phyloP scores from a whole-genome alignment of 1,140 invertebrate species.

The Colletes gigas region DNA sequence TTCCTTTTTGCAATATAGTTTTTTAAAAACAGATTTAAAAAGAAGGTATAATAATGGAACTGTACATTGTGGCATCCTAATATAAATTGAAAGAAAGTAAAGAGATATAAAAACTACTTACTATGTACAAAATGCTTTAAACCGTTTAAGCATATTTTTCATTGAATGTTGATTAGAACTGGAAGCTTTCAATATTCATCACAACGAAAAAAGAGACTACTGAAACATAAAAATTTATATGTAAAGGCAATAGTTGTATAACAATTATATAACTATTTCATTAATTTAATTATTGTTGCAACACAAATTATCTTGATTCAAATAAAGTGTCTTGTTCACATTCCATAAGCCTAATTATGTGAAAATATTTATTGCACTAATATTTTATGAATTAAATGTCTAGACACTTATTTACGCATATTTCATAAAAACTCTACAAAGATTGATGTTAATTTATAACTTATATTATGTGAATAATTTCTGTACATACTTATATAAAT shows the following conservation, averaged over 20 bases:
- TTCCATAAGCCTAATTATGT: constrained; percentile 42
- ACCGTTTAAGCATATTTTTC: neutral
- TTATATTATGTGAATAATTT: constrained; percentile 1
- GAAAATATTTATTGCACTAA: constrained; percentile 43
- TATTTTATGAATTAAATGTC: constrained; percentile 3
- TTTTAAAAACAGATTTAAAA: constrained; percentile 4
- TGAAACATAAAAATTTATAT: constrained; percentile 6
- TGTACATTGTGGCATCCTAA: neutral
- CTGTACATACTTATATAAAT: constrained; percentile 5
- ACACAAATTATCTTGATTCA: constrained; percentile 23
- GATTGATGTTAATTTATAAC: constrained; percentile 32
- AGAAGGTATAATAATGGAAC: neutral
- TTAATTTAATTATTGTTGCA: constrained; percentile 25
- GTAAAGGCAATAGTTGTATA: constrained; percentile 14
- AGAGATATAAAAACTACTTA: neutral
- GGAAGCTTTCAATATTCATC: neutral
- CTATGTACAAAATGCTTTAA: neutral
- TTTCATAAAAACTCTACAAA: constrained; percentile 10
- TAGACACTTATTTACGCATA: constrained; percentile 30
- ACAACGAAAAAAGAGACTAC: constrained; percentile 34
- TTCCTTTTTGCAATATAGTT: constrained; percentile 19
- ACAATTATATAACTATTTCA: constrained; percentile 15
- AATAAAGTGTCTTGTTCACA: constrained; percentile 43
- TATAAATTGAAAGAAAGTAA: neutral
- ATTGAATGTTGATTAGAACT: constrained; percentile 5